Conservation (phyloP, 2,113 vertebrate genomes). For the Crotalus helleri region DNA sequence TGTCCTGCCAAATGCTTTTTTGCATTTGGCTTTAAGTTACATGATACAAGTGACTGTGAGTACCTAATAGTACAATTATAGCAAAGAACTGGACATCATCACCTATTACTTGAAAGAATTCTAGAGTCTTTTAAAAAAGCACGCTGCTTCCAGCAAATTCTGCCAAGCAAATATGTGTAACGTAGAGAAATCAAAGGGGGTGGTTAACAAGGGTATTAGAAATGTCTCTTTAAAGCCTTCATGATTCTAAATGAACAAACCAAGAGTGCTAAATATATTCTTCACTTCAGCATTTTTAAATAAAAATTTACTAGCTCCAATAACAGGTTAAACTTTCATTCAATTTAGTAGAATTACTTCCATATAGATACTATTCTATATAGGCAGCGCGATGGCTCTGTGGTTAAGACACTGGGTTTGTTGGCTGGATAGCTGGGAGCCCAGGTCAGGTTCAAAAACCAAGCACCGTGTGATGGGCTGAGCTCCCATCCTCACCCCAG, state of each 20-base stretch:
- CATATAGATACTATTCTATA: background rate
- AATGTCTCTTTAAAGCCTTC: constrained; percentile 33
- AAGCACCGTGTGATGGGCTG: too few relatives aligned
- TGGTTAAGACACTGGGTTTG: too few relatives aligned
- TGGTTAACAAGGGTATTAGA: constrained; percentile 22
- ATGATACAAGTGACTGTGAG: constrained; percentile 28
- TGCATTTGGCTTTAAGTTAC: constrained; percentile 35
- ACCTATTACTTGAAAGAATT: constrained; percentile 35
- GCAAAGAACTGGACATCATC: constrained; percentile 32
- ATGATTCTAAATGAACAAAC: constrained; percentile 29
- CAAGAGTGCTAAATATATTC: constrained; percentile 9
- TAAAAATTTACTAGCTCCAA: background rate
- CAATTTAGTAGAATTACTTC: background rate
- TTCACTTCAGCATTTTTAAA: constrained; percentile 7
- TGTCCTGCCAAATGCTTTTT: constrained; percentile 34
- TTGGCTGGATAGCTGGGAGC: too few relatives aligned
- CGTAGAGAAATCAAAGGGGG: background rate
- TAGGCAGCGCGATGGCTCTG: too few relatives aligned
- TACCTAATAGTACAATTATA: constrained; percentile 19
- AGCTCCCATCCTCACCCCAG: too few relatives aligned
- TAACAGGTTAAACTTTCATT: background rate
- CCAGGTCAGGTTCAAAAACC: too few relatives aligned
- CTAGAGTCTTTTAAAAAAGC: constrained; percentile 27
- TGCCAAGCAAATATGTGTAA: background rate
- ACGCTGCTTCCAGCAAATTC: background rate